Evolutionary conservation across 2,888 invertebrate species (phyloP).

Genomic region (Punctoribates punctum): DNA sequence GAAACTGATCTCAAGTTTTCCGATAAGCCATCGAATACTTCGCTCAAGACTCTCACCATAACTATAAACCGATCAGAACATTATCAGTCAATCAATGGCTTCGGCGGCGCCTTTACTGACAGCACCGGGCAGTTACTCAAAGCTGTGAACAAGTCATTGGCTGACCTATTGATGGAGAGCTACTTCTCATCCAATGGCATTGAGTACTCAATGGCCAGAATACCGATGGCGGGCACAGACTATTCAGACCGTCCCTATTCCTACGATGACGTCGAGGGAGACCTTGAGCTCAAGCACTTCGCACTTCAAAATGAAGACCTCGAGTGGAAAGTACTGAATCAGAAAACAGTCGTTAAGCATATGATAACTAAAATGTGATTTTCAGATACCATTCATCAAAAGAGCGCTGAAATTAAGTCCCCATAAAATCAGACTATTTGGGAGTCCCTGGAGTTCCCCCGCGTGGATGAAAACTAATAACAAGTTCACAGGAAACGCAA

Average conservation of each 20-base stretch:
- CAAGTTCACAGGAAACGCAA: constrained; percentile 56
- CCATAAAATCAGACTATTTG: constrained; percentile 55
- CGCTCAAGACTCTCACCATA: constrained; percentile 20
- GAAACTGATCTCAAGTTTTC: constrained; percentile 50
- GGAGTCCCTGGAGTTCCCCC: constrained; percentile 60
- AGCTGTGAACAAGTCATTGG: constrained; percentile 59
- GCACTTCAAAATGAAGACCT: constrained; percentile 66
- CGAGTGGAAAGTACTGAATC: constrained; percentile 62
- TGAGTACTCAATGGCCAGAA: constrained; percentile 71
- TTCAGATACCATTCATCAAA: constrained; percentile 54
- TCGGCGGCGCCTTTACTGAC: constrained; percentile 80
- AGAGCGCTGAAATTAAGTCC: constrained; percentile 49
- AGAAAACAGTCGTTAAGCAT: not conserved
- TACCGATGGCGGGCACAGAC: constrained; percentile 80
- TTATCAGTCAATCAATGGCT: constrained; percentile 71
- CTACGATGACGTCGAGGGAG: constrained; percentile 64
- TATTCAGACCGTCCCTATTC: constrained; percentile 78
- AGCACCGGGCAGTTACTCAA: constrained; percentile 66
- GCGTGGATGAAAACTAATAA: constrained; percentile 60
- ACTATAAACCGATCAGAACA: too few species aligned
- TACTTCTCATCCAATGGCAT: constrained; percentile 60
- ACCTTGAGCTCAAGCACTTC: constrained; percentile 61
- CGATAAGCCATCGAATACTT: not conserved
- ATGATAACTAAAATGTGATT: not conserved
- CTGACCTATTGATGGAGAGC: constrained; percentile 59